These are phyloP conservation scores for Crotalus adamanteus DNA, from an alignment of 2,797 vertebrate genomes.

Conservation along the genomic window DNA sequence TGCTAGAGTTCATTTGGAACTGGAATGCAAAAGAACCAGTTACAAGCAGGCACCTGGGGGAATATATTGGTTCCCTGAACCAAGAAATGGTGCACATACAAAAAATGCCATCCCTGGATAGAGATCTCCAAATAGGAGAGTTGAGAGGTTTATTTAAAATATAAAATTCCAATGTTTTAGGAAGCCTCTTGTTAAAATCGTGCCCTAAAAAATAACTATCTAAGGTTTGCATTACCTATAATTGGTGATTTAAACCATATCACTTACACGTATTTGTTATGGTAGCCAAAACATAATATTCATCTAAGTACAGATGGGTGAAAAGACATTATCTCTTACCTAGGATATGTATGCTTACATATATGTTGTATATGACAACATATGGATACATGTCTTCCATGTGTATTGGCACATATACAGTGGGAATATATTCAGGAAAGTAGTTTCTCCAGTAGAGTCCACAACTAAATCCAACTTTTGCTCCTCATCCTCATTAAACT, in stretches of 20 bases:
- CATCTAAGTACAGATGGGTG: neutral
- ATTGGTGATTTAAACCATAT: neutral
- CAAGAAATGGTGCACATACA: neutral
- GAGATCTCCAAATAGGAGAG: neutral
- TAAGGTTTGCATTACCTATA: neutral
- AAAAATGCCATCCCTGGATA: neutral
- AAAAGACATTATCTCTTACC: neutral
- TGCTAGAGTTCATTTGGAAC: neutral
- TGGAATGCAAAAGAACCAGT: slow-evolving; percentile 31
- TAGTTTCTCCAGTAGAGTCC: neutral
- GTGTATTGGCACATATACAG: neutral
- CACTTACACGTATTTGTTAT: neutral
- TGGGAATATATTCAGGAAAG: neutral
- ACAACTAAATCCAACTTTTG: neutral
- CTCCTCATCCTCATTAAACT: no score
- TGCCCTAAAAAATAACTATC: neutral
- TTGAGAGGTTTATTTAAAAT: neutral
- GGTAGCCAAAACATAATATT: neutral
- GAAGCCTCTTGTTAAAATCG: neutral
- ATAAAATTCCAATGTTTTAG: neutral
- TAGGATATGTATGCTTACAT: no score
- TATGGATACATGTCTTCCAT: neutral
- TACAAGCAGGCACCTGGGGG: neutral
- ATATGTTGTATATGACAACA: neutral
- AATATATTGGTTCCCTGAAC: neutral